These are phyloP conservation scores for Drosophila baimaii DNA, from an alignment of 1,140 invertebrate species.

Conservation along the genomic window DNA sequence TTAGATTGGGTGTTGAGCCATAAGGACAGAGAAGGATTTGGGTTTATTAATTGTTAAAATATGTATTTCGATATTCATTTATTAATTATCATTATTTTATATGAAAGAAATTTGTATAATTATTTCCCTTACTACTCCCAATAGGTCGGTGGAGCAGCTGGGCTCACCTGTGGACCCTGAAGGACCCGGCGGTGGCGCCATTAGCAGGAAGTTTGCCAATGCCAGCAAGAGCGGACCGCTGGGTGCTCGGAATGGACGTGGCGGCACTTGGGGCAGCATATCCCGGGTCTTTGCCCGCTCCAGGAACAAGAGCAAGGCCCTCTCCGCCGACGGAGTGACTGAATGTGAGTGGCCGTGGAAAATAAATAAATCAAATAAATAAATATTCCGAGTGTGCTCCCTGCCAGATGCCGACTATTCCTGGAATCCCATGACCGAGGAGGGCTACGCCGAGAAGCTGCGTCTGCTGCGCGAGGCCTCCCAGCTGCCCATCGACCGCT, in stretches of 20 bases:
- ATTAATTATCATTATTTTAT: too few species aligned
- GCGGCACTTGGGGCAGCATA: slow-evolving; percentile 91
- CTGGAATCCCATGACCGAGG: slow-evolving; percentile 93
- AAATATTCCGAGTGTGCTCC: neutral
- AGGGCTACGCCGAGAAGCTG: slow-evolving; percentile 93
- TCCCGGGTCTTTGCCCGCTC: slow-evolving; percentile 93
- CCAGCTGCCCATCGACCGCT: slow-evolving; percentile 94
- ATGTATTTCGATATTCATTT: neutral
- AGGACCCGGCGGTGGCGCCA: slow-evolving; percentile 84
- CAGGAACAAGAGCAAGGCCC: slow-evolving; percentile 90
- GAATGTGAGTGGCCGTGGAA: slow-evolving; percentile 77
- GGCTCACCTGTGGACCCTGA: slow-evolving; percentile 86
- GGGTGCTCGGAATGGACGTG: slow-evolving; percentile 85
- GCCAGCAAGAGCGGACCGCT: slow-evolving; percentile 81
- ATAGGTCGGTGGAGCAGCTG: slow-evolving; percentile 89
- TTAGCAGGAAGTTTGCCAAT: slow-evolving; percentile 82
- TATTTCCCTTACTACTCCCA: neutral
- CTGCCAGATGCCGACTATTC: slow-evolving; percentile 76
- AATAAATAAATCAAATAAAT: neutral
- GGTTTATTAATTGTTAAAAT: neutral
- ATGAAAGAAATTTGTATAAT: neutral
- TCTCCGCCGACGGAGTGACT: slow-evolving; percentile 82
- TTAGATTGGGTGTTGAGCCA: slow-evolving; percentile 8
- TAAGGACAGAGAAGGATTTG: neutral
- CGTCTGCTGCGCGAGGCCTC: slow-evolving; percentile 92